A percentile compares a stretch with the other conserved stretches of the same genome.
Evolutionary conservation across 2,113 vertebrate genomes (phyloP).

Genomic region (Bos javanicus): DNA sequence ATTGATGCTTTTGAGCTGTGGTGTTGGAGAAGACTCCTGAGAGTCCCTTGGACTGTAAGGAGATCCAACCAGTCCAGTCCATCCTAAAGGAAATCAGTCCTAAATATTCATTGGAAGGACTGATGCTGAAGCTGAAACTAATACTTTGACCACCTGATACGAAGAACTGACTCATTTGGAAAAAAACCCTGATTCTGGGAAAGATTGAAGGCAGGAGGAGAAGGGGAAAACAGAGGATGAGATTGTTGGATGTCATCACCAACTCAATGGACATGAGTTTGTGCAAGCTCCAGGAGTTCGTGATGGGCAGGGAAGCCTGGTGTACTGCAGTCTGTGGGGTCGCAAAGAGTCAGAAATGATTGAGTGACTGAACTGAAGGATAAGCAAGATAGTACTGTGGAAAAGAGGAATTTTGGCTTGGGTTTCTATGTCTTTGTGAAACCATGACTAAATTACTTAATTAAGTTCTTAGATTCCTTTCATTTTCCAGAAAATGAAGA

Average conservation of each 20-base stretch:
- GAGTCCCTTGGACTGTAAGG: not conserved
- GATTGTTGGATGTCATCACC: not conserved
- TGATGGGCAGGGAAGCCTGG: not conserved
- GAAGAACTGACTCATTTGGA: not conserved
- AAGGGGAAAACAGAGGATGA: not conserved
- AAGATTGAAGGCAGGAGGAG: not conserved
- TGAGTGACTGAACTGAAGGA: not conserved
- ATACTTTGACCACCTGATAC: not conserved
- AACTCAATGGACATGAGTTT: not conserved
- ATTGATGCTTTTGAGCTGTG: not conserved
- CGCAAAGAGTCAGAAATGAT: not conserved
- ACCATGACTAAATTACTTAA: not conserved
- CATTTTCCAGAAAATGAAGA: not conserved
- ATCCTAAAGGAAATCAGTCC: not conserved
- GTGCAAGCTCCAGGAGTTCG: not conserved
- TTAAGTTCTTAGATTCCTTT: not conserved
- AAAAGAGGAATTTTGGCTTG: not conserved
- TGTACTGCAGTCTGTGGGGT: not conserved
- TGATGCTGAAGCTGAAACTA: not conserved
- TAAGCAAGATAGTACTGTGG: not conserved
- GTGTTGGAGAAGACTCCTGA: not conserved
- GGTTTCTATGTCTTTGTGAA: not conserved
- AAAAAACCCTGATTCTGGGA: not conserved
- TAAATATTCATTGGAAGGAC: not conserved
- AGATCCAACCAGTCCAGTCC: not conserved